Percentiles rank a stretch among this genome's conserved stretches.
Conservation (phyloP, 1,140 invertebrate species). For the Halictus rubicundus region DNA sequence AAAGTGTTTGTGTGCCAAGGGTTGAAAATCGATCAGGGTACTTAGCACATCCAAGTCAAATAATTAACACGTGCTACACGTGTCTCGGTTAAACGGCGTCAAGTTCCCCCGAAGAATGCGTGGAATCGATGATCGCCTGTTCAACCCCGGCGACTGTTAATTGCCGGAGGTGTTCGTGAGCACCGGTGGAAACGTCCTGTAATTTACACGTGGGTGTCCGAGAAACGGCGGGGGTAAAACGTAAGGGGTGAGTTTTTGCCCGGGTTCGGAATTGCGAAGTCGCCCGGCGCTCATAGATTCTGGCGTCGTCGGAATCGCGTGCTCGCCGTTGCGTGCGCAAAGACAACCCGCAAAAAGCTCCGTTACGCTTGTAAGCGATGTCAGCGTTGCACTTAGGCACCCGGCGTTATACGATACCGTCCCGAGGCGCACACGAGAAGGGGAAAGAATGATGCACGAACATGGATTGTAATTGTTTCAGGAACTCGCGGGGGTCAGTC, state of each 20-base stretch:
- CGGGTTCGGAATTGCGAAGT: constrained; percentile 25
- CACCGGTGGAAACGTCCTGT: constrained; percentile 6
- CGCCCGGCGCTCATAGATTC: constrained; percentile 34
- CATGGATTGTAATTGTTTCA: constrained; percentile 31
- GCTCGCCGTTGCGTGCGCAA: constrained; percentile 25
- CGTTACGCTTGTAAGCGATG: constrained; percentile 46
- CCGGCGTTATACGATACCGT: constrained; percentile 32
- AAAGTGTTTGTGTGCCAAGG: too few species aligned
- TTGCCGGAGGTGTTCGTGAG: constrained; percentile 17
- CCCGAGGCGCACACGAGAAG: not conserved
- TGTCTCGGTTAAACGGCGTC: not conserved
- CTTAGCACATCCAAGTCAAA: too few species aligned
- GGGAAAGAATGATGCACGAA: constrained; percentile 33
- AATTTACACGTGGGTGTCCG: constrained; percentile 19
- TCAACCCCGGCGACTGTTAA: constrained; percentile 2
- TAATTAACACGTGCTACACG: too few species aligned
- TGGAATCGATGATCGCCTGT: not conserved
- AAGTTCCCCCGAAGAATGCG: not conserved
- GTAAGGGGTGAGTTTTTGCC: constrained; percentile 24
- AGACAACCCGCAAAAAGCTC: constrained; percentile 41
- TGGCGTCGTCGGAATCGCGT: constrained; percentile 28
- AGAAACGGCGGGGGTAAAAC: not conserved
- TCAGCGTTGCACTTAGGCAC: constrained; percentile 40
- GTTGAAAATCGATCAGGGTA: too few species aligned
- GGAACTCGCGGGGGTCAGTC: constrained; percentile 13